A percentile compares a stretch with the other conserved stretches of the same genome.
These are phyloP conservation scores for Linepithema humile DNA, from an alignment of 1,140 invertebrate species.

Conservation along the genomic window DNA sequence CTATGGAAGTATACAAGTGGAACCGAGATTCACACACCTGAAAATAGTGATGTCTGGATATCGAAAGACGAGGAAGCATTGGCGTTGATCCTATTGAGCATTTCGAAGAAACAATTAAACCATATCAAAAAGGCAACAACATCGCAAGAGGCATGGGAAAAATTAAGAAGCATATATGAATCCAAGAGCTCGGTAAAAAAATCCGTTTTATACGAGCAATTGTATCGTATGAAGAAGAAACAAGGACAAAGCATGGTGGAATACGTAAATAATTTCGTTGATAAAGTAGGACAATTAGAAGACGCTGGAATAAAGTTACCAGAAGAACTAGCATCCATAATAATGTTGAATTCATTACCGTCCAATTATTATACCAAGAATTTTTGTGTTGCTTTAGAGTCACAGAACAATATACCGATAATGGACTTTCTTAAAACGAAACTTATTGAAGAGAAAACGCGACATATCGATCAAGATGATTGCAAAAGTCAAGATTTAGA, in stretches of 20 bases:
- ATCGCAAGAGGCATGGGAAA: neutral
- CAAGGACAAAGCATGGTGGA: neutral
- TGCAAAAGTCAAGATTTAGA: neutral
- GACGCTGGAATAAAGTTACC: slow-evolving; percentile 18
- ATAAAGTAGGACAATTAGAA: neutral
- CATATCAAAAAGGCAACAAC: neutral
- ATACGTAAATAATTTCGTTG: neutral
- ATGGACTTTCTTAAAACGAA: neutral
- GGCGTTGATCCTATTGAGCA: neutral
- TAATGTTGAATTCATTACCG: neutral
- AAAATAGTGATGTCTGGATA: neutral
- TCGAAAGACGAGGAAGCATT: neutral
- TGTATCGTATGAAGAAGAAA: neutral
- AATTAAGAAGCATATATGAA: neutral
- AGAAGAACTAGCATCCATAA: neutral
- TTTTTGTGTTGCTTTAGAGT: neutral
- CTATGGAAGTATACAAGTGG: slow-evolving; percentile 10
- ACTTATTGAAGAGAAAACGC: neutral
- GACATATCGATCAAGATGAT: neutral
- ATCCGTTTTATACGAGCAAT: neutral
- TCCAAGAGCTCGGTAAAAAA: neutral
- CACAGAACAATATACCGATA: neutral
- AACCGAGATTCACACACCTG: neutral
- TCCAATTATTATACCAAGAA: neutral
- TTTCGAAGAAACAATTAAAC: neutral